These are phyloP conservation scores for Hucho hucho DNA, from an alignment of 2,113 vertebrate genomes.

Conservation along the genomic window DNA sequence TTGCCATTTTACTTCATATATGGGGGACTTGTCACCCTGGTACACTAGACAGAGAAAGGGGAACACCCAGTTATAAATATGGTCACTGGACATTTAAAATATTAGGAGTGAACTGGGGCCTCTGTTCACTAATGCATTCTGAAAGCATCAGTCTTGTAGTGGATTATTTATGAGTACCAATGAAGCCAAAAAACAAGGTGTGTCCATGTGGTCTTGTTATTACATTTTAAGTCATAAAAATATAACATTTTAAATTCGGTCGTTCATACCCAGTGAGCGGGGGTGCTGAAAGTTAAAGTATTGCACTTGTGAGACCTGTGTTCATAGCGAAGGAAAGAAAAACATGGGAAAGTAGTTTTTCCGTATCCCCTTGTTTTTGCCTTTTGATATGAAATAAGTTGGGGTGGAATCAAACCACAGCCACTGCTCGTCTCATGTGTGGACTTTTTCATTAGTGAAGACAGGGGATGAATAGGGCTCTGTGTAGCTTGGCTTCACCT, in stretches of 20 bases:
- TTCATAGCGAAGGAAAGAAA: slow-evolving; percentile 60
- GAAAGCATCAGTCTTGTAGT: slow-evolving; percentile 66
- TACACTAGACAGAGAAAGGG: slow-evolving; percentile 63
- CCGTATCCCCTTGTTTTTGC: slow-evolving; percentile 63
- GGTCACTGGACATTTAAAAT: slow-evolving; percentile 66
- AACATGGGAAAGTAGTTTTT: slow-evolving; percentile 70
- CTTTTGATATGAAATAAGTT: slow-evolving; percentile 69
- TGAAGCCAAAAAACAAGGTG: slow-evolving; percentile 72
- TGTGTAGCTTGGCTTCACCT: slow-evolving; percentile 66
- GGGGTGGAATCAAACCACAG: slow-evolving; percentile 59
- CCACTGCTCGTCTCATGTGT: slow-evolving; percentile 61
- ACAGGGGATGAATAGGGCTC: slow-evolving; percentile 68
- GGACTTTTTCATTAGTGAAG: slow-evolving; percentile 66
- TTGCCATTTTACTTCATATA: slow-evolving; percentile 59
- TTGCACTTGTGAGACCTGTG: slow-evolving; percentile 59
- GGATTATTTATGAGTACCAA: slow-evolving; percentile 73
- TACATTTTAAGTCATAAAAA: slow-evolving; percentile 69
- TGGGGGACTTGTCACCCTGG: slow-evolving; percentile 68
- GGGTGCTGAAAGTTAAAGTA: slow-evolving; percentile 45
- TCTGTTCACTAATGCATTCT: slow-evolving; percentile 62
- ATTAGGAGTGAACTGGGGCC: slow-evolving; percentile 65
- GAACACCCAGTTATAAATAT: slow-evolving; percentile 75
- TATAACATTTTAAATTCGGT: slow-evolving; percentile 62
- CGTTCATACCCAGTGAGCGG: slow-evolving; percentile 61
- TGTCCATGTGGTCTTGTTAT: slow-evolving; percentile 70